Percentiles rank a stretch among this genome's conserved stretches.
These are phyloP conservation scores for Perca flavescens DNA, from an alignment of 2,113 vertebrate genomes.

Conservation along the genomic window DNA sequence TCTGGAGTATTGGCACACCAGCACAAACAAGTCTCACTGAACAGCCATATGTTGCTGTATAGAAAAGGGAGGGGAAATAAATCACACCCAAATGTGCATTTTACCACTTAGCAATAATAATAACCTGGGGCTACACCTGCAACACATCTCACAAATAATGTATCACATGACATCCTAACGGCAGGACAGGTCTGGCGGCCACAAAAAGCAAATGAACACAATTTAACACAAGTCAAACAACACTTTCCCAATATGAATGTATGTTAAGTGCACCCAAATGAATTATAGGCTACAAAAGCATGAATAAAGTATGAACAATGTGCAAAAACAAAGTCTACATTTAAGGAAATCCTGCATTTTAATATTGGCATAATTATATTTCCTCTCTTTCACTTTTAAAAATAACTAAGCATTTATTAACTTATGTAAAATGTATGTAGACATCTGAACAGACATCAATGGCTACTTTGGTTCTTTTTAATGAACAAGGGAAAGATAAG, in stretches of 20 bases:
- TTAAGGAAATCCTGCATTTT: conserved; percentile 58
- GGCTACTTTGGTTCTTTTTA: conserved; percentile 73
- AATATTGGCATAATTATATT: conserved; percentile 49
- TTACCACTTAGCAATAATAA: conserved; percentile 10
- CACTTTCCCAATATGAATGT: conserved; percentile 45
- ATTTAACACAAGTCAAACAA: conserved; percentile 31
- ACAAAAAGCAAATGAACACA: conserved; percentile 46
- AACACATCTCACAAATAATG: conserved; percentile 42
- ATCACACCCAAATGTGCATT: conserved; percentile 10
- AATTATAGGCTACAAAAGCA: conserved; percentile 46
- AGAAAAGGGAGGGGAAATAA: conserved; percentile 8
- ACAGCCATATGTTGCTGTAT: neutral
- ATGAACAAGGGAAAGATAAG: conserved; percentile 24
- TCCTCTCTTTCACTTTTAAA: conserved; percentile 45
- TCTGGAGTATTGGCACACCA: conserved; percentile 3
- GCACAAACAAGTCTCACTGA: conserved; percentile 1
- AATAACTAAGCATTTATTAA: conserved; percentile 65
- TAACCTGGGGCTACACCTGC: conserved; percentile 30
- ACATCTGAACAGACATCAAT: conserved; percentile 55
- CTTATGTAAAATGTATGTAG: conserved; percentile 44
- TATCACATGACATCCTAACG: conserved; percentile 47
- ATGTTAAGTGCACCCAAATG: conserved; percentile 67
- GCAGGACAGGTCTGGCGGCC: conserved; percentile 10
- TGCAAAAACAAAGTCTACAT: conserved; percentile 75
- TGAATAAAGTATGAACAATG: conserved; percentile 71